phyloP scores from a whole-genome alignment of 2,113 vertebrate genomes.

The Sylvilagus bachmani region DNA sequence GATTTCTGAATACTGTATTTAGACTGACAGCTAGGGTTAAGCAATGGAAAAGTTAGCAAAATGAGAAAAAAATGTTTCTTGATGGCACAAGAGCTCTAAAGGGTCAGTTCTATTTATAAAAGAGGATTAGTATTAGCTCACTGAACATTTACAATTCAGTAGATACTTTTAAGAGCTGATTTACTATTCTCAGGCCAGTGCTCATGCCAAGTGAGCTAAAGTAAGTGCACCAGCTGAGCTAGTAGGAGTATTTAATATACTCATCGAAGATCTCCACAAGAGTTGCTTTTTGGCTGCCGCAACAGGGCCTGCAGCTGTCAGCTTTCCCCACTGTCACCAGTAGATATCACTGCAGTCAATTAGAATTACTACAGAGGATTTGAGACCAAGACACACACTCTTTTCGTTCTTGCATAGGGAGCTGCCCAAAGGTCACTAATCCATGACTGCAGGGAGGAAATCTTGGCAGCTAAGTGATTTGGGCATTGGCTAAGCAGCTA shows the following conservation, averaged over 20 bases:
- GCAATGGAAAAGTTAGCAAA: slow-evolving; percentile 40
- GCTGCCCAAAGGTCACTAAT: slow-evolving; percentile 81
- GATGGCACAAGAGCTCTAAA: background rate
- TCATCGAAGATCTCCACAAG: slow-evolving; percentile 38
- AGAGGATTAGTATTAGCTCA: slow-evolving; percentile 69
- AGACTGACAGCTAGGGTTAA: background rate
- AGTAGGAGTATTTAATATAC: slow-evolving; percentile 71
- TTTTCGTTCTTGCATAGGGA: slow-evolving; percentile 77
- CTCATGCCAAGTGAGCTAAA: slow-evolving; percentile 75
- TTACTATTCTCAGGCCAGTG: slow-evolving; percentile 70
- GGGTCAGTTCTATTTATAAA: slow-evolving; percentile 79
- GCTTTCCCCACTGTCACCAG: slow-evolving; percentile 75
- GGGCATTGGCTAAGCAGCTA: slow-evolving; percentile 76
- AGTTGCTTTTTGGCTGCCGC: slow-evolving; percentile 73
- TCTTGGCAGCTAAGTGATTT: slow-evolving; percentile 74
- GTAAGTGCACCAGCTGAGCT: slow-evolving; percentile 70
- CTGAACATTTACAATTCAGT: slow-evolving; percentile 75
- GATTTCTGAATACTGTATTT: background rate
- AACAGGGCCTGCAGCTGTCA: slow-evolving; percentile 64
- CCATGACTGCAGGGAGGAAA: slow-evolving; percentile 66
- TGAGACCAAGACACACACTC: slow-evolving; percentile 70
- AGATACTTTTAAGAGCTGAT: slow-evolving; percentile 78
- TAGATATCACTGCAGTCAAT: slow-evolving; percentile 68
- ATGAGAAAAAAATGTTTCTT: slow-evolving; percentile 35
- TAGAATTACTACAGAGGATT: slow-evolving; percentile 69